Base-by-base conservation (phyloP, 2,888 invertebrate species). In the Argynnis bischoffii region DNA sequence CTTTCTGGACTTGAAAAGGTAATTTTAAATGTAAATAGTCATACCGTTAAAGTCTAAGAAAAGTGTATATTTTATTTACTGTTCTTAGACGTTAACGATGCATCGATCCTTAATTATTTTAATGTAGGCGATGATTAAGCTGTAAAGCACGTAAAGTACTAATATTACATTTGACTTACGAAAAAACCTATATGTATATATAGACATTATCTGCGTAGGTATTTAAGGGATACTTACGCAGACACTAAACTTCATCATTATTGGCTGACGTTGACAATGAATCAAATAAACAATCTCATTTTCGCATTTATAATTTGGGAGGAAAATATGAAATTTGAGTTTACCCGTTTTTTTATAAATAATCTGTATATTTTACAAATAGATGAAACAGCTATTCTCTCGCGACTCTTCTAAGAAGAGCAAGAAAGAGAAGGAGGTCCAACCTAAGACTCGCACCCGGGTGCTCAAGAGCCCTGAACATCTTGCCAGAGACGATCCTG, bases 331-430 rank as follows among this genome's bases (percentile, higher is more conserved):
- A 26, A 26, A 26, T 26, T 26, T 26, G 26, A 26, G 26, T 53
- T 21, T 21, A 53, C 3, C 15, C 31, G 2, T 26, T 18, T 15
- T 35, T 56, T n/a, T 16, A 16, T 18, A 6, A 3, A 18, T 14
- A 6, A 46, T n/a, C n/a, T 55, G 3, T 41, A 46, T 59, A 47
- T 48, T 13, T 64, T 47, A 59, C 67, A 76, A 79, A 63, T 73
- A 95, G 94, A 93, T 95, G 76, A 96, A 96, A 81, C 96, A 96
- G 85, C 92, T 96, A 78, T 96, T 96, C 89, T 95, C 94, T 78
- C 94, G 95, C 81, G 94, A 94, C 84, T 93, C 93, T 89, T 94
- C 94, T 67, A 95, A 95, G 91, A 95, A 95, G 90, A 94, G 94
- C 90, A 94, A 93, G 82, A 94, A 94, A 88, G 94, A 94, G 85